Conservation (phyloP, 2,113 vertebrate genomes). For the Semnornis frantzii region DNA sequence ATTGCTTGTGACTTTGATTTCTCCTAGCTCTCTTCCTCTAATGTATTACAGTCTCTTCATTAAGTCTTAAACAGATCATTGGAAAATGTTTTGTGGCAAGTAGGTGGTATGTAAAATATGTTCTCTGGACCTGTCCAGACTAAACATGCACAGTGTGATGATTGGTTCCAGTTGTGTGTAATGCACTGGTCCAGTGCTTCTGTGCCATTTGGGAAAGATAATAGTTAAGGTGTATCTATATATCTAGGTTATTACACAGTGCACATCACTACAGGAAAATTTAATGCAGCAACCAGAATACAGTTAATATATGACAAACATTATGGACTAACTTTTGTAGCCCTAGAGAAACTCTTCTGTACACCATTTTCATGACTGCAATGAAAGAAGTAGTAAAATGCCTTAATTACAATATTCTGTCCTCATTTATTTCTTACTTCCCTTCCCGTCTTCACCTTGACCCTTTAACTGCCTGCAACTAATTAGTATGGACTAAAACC, state of each 20-base stretch:
- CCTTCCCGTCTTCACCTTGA: neutral
- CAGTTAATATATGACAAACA: neutral
- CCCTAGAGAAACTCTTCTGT: neutral
- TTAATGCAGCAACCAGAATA: constrained; percentile 18
- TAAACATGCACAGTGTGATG: neutral
- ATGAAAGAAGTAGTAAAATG: neutral
- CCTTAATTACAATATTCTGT: neutral
- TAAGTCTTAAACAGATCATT: neutral
- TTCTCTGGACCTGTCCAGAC: neutral
- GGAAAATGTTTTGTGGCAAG: neutral
- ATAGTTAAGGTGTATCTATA: constrained; percentile 50
- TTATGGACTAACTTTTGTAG: neutral
- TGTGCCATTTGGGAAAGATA: constrained; percentile 22
- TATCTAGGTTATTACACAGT: neutral
- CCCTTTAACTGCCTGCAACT: neutral
- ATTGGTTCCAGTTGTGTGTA: neutral
- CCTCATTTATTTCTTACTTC: neutral
- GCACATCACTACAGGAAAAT: constrained; percentile 1
- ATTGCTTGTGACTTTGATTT: constrained; percentile 2
- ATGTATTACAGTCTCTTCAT: neutral
- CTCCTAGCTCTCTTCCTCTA: neutral
- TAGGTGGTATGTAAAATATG: neutral
- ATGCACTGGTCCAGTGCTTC: neutral
- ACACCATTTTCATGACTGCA: neutral
- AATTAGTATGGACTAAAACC: neutral